Base-by-base conservation (phyloP, 2,113 vertebrate species). In the Eptesicus fuscus region DNA sequence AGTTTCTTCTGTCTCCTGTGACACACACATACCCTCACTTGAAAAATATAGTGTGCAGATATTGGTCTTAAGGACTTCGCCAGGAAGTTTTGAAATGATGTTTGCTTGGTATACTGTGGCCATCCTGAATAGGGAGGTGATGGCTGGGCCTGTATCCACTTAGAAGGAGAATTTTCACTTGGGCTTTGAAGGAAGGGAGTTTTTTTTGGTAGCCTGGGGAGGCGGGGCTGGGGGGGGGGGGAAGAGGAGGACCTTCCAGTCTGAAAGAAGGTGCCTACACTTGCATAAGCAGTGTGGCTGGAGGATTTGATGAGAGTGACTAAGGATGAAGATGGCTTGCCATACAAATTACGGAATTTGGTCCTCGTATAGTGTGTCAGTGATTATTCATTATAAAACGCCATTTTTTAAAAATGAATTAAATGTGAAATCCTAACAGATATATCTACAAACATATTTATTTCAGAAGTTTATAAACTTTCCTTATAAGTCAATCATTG, bases 111-210 rank as follows among this genome's bases (percentile, higher is more conserved):
- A 8, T 79, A 22, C 30, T 47, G 2, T 51, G 22, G 17, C 18
- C 42, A 0, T 32, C 2, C 8, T 63, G 8, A n/a, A 9, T 30
- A n/a, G 12, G 14, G 5, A 77, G 2, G 3, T 35, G 16, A 25
- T 51, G 2, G 9, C 20, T 71, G 18, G 40, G 9, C 5, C 4
- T 59, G 2, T 67, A 44, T 61, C 28, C 14, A 32, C 16, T 51
- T 47, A 80, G 32, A 76, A 88, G 51, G 42, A 53, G 28, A 71
- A 5, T 40, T 88, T 74, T 83, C 67, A 23, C 13, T 32, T 71
- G 16, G 73, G 4, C 20, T 17, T 53, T 89, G 32, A 67, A 76
- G 7, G 14, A 37, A 47, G 30, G n/a, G 12, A 22, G 4, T 76
- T 14, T 9, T 83, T 83, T 70, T 59, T 20, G 0, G 1, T 40